Base-by-base conservation (phyloP, 2,888 invertebrate genomes). In the Scelioninae gen. 2 region DNA sequence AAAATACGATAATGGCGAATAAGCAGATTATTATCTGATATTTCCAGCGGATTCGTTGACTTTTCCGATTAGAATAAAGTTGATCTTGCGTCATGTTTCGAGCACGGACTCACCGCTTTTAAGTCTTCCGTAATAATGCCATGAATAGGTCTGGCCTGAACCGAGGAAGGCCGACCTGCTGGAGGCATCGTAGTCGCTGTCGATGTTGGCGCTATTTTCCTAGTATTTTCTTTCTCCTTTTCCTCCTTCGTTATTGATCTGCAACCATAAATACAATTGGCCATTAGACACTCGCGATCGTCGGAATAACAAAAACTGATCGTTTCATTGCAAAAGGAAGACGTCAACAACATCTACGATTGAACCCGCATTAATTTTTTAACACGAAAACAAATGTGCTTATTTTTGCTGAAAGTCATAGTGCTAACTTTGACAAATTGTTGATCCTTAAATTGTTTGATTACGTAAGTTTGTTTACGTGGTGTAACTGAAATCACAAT, bases 241-340 rank as follows among this genome's bases (percentile, higher is more conserved):
- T 95, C 95, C 83, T 94, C 95, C 81, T 94, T 92, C 72, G 94
- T 92, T 76, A 94, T 90, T 57, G 92, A 92, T 88, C 94, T 94
- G 86, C 65, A 83, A 74, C 46, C 68, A 73, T 13, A 57, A 60
- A 61, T 11, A 50, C 35, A 52, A 64, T 46, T 61, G 25, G 6
- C 16, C 9, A 33, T 69, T 48, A 75, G 9, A 3, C 18, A 15
- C 15, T 41, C 53, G 2, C 7, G n/a, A 3, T 13, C 2, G 9
- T n/a, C 31, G 10, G 31, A 18, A 43, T 15, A 60, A 58, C 25
- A 43, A 13, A 48, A 50, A 33, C 3, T n/a, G 11, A 15, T 55
- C 15, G 15, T 15, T 37, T 50, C 33, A 11, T 52, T 52, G 25
- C 48, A 64, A 52, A 48, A 57, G 61, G 69, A 77, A 70, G 72